Base-by-base conservation (phyloP, 2,797 vertebrate species). In the Sebastes matsubarae region DNA sequence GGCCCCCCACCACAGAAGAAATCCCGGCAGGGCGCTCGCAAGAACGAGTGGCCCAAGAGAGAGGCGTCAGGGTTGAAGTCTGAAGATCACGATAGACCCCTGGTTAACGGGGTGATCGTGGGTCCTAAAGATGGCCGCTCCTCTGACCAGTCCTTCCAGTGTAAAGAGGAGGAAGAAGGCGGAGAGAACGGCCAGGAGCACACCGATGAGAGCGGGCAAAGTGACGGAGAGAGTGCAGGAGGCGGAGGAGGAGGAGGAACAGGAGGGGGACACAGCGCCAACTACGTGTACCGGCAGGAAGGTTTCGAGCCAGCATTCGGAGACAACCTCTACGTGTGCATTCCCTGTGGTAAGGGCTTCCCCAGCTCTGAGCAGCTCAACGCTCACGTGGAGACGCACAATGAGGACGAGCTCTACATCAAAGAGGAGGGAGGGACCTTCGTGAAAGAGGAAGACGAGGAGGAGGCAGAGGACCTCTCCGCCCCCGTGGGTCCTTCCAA, bases 311-410 rank as follows among this genome's bases (percentile, higher is more conserved):
- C 97, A 1, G 96, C 97, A 4, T 97, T 98, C 0, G 98, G 97
- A 14, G 98, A 99, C 95, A 99, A 99, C 96, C 94, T 98, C n/a
- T 99, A 99, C 1, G 98, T 99, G 86, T 99, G 98, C 76, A 99
- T 99, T 82, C 98, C 98, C 54, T 99, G 98, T 14, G 98, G 98
- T 83, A 99, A 99, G 92, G 98, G 98, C 90, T 99, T 99, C 92
- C 98, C 98, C 22, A 99, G 97, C 89, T 99, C 98, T 0, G 98
- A 99, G 95, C 97, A 99, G 93, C 97, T 99, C 76, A 99, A 99
- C 0, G 97, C 97, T 75, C 98, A 99, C 0, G 98, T 99, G 84
- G 98, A 99, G 94, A 97, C 97, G 0, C 98, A 99, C 94, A 97
- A 97, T 0, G 97, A 99, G 94, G 98, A 98, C 87, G 98, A 99